These are phyloP conservation scores for Villa cingulata DNA, from an alignment of 2,888 invertebrate species.

Conservation along the genomic window DNA sequence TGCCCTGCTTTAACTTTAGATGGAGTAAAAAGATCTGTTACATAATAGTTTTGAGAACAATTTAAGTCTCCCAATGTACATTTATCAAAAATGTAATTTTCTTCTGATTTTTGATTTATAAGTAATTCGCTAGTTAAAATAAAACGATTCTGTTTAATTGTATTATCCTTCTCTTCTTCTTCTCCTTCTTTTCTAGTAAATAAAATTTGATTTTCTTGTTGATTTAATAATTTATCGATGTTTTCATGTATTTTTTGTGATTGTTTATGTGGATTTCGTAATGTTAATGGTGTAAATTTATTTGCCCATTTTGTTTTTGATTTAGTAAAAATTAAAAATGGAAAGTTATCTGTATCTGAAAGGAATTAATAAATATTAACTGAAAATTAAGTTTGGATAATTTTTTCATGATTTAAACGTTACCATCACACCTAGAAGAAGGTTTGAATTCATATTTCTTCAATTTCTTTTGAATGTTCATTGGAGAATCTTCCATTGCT, in stretches of 20 bases:
- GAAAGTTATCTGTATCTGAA: constrained; percentile 9
- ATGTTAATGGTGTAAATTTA: constrained; percentile 30
- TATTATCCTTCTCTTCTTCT: not conserved
- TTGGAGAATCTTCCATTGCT: constrained; percentile 16
- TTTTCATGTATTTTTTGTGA: constrained; percentile 20
- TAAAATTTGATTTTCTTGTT: not conserved
- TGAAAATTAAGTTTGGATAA: constrained; percentile 18
- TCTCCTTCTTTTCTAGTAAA: not conserved
- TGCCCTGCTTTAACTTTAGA: constrained; percentile 34
- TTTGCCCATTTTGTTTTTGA: constrained; percentile 30
- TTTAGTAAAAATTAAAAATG: not conserved
- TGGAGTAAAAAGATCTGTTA: constrained; percentile 37
- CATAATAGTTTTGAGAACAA: constrained; percentile 34
- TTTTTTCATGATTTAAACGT: constrained; percentile 1
- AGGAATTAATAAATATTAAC: constrained; percentile 22
- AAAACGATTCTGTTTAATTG: too few relatives aligned
- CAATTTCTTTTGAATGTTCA: constrained; percentile 41
- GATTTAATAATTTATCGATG: constrained; percentile 20
- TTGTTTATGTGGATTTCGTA: constrained; percentile 25
- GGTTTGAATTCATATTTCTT: constrained; percentile 50
- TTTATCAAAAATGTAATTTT: not conserved
- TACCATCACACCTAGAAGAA: constrained; percentile 8
- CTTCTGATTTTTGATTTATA: not conserved
- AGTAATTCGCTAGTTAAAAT: constrained; percentile 7
- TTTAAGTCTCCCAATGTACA: not conserved